phyloP scores from a whole-genome alignment of 64 coral and sea anemone species.

The Acropora tenuis region DNA sequence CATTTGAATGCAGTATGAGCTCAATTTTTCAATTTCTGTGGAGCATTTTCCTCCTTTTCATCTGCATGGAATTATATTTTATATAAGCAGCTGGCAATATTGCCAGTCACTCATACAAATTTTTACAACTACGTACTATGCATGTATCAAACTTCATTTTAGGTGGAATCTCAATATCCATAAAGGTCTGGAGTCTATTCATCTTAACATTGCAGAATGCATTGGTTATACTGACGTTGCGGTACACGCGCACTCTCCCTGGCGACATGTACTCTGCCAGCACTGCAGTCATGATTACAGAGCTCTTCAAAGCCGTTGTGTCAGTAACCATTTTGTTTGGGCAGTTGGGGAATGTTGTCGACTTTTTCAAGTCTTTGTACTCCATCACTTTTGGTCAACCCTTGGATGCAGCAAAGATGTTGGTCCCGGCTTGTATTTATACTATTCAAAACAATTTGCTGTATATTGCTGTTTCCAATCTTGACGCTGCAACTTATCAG shows the following conservation, averaged over 20 bases:
- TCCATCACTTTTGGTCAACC: conserved; percentile 66
- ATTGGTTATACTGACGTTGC: conserved; percentile 78
- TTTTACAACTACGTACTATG: no score
- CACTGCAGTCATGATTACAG: conserved; percentile 88
- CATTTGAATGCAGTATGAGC: no score
- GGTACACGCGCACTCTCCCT: conserved; percentile 87
- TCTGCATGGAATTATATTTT: no score
- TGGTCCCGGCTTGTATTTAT: conserved; percentile 89
- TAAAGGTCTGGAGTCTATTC: conserved; percentile 89
- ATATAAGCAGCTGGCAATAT: no score
- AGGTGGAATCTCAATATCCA: conserved; percentile 42
- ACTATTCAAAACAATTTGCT: conserved; percentile 94
- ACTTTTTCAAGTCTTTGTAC: conserved; percentile 67
- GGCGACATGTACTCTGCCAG: conserved; percentile 90
- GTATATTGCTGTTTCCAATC: conserved; percentile 95
- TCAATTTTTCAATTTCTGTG: no score
- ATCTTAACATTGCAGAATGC: conserved; percentile 96
- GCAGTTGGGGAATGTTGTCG: conserved; percentile 38
- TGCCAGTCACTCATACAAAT: no score
- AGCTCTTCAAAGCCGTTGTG: conserved; percentile 74
- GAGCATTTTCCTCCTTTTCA: no score
- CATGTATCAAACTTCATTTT: not conserved
- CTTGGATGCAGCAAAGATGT: conserved; percentile 78
- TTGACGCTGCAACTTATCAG: conserved; percentile 99
- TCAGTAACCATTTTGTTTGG: conserved; percentile 75